A percentile compares a stretch with the other conserved stretches of the same genome.
Evolutionary conservation across 2,113 vertebrate genomes (phyloP).

Genomic region (Oophaga pumilio): DNA sequence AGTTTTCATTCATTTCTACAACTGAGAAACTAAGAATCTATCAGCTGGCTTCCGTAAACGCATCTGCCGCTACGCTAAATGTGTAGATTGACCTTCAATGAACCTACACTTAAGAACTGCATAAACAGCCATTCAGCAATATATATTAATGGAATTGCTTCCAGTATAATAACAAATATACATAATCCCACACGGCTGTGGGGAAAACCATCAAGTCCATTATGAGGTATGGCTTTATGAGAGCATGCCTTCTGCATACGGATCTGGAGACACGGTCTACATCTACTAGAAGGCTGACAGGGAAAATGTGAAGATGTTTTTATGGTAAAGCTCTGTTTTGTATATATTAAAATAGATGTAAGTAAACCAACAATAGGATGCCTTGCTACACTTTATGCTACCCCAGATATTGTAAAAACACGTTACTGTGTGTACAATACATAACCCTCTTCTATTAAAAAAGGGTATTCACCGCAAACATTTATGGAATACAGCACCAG

Average conservation of each 20-base stretch:
- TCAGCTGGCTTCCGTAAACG: neutral
- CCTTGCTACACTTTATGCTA: neutral
- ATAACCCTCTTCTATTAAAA: no score
- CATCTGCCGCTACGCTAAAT: neutral
- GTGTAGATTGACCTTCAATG: neutral
- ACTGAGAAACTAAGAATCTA: neutral
- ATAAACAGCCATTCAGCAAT: slow-evolving; percentile 9
- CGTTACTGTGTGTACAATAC: no score
- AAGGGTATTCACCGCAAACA: no score
- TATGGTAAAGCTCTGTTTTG: neutral
- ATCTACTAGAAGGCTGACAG: neutral
- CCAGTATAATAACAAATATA: neutral
- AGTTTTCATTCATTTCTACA: neutral
- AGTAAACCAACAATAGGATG: neutral
- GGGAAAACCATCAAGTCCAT: neutral
- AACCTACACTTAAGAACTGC: neutral
- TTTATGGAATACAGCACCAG: no score
- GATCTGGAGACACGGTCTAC: neutral
- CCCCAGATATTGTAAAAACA: neutral
- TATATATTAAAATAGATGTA: neutral
- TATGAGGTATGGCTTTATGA: neutral
- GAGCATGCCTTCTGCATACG: neutral
- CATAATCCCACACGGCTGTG: neutral
- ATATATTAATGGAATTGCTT: neutral
- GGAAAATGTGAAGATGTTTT: neutral